These are phyloP conservation scores for Itoplectis maculator DNA, from an alignment of 2,888 invertebrate genomes.

Conservation along the genomic window DNA sequence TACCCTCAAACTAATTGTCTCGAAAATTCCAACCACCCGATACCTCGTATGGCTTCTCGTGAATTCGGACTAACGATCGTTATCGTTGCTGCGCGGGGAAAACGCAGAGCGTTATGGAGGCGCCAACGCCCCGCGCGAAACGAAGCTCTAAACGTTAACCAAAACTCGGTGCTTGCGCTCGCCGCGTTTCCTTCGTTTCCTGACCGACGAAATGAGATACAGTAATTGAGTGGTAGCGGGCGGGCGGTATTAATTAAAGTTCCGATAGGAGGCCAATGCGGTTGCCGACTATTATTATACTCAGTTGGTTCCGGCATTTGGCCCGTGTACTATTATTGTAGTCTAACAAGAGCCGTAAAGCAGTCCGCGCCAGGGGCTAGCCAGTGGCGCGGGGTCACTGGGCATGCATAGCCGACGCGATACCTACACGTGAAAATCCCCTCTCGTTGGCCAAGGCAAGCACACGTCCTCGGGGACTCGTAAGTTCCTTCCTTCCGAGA, in stretches of 20 bases:
- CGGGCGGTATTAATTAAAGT: slow-evolving; percentile 49
- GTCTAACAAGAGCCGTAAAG: slow-evolving; percentile 55
- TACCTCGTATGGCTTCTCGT: neutral
- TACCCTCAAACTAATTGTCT: neutral
- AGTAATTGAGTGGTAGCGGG: slow-evolving; percentile 48
- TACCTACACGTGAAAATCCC: slow-evolving; percentile 22
- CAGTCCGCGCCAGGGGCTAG: slow-evolving; percentile 17
- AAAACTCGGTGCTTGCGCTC: slow-evolving; percentile 19
- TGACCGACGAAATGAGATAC: slow-evolving; percentile 52
- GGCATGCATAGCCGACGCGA: neutral
- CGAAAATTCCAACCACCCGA: neutral
- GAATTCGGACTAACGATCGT: slow-evolving; percentile 11
- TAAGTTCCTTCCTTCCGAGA: slow-evolving; percentile 53
- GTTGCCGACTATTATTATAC: slow-evolving; percentile 42
- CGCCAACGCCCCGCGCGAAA: too few species aligned
- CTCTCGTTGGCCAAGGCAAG: slow-evolving; percentile 25
- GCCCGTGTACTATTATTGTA: slow-evolving; percentile 51
- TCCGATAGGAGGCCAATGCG: slow-evolving; percentile 41
- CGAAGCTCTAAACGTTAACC: slow-evolving; percentile 27
- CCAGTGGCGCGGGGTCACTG: slow-evolving; percentile 16
- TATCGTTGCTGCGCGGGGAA: neutral
- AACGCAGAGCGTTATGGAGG: neutral
- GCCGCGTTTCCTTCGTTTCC: neutral
- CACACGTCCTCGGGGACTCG: slow-evolving; percentile 54
- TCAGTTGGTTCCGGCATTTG: slow-evolving; percentile 33